These are phyloP conservation scores for Serinus canaria DNA, from an alignment of 2,113 vertebrate genomes.

Conservation along the genomic window DNA sequence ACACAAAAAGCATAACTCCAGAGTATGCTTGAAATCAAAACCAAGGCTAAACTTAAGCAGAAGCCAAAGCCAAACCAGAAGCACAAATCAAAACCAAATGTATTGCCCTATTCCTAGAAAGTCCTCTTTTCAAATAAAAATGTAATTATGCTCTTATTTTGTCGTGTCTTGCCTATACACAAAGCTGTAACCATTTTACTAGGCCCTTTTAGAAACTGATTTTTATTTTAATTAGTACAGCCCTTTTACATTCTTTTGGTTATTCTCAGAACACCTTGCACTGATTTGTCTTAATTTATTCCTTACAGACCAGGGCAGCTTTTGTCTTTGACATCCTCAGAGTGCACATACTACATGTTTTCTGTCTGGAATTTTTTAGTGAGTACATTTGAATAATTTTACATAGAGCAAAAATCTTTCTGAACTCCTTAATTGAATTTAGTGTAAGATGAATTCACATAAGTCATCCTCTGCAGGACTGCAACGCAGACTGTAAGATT, in stretches of 20 bases:
- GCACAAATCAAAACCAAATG: conserved; percentile 35
- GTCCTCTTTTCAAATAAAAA: neutral
- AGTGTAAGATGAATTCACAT: neutral
- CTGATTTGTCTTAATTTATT: conserved; percentile 18
- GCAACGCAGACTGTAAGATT: neutral
- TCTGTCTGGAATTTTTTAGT: neutral
- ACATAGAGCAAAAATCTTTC: neutral
- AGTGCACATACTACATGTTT: neutral
- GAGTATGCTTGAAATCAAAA: neutral
- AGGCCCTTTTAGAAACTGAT: neutral
- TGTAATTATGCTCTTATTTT: neutral
- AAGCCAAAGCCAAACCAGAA: conserved; percentile 16
- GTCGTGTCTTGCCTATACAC: neutral
- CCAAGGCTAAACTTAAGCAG: neutral
- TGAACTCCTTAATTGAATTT: neutral
- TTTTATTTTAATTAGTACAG: conserved; percentile 18
- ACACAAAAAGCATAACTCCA: neutral
- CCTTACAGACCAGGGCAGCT: neutral
- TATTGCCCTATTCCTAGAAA: conserved; percentile 46
- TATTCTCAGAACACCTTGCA: neutral
- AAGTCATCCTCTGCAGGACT: neutral
- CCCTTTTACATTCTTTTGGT: neutral
- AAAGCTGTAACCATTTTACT: neutral
- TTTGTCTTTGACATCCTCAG: neutral
- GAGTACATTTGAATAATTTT: conserved; percentile 4